Conservation (phyloP, 2,888 invertebrate species). For the Andrena praecox region DNA sequence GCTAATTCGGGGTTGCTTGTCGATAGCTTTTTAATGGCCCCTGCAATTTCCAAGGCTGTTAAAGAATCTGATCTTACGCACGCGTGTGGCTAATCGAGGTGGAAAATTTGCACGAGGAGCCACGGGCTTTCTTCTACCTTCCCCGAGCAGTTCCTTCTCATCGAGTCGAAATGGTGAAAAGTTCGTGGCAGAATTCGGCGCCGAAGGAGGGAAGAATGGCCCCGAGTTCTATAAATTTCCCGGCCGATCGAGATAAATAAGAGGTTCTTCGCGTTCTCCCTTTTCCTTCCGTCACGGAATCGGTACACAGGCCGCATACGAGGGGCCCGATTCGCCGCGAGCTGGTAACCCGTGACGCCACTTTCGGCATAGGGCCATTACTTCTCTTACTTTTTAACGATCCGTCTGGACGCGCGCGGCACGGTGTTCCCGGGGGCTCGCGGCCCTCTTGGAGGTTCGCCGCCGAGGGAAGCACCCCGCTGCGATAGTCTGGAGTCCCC, state of each 20-base stretch:
- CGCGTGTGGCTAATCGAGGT: not conserved
- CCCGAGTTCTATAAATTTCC: not conserved
- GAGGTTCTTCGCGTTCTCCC: conserved; percentile 21
- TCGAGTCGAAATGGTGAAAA: no score
- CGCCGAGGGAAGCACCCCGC: conserved; percentile 76
- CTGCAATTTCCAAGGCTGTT: not conserved
- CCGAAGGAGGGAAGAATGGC: not conserved
- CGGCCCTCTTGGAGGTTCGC: conserved; percentile 68
- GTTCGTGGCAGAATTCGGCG: no score
- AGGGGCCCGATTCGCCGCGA: conserved; percentile 31
- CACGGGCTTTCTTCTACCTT: no score
- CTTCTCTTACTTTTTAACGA: conserved; percentile 77
- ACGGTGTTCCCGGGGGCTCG: conserved; percentile 67
- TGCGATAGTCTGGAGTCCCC: conserved; percentile 76
- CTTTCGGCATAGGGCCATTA: conserved; percentile 71
- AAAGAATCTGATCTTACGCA: not conserved
- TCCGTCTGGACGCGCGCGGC: conserved; percentile 74
- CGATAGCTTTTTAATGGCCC: not conserved
- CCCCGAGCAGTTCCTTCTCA: no score
- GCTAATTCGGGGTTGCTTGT: conserved; percentile 41
- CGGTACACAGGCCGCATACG: conserved; percentile 35
- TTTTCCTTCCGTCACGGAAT: conserved; percentile 34
- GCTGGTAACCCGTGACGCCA: conserved; percentile 63
- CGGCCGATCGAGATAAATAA: conserved; percentile 39
- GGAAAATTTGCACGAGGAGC: not conserved